Evolutionary conservation across 2,888 invertebrate species (phyloP).

Genomic region (Halictus quadricinctus): DNA sequence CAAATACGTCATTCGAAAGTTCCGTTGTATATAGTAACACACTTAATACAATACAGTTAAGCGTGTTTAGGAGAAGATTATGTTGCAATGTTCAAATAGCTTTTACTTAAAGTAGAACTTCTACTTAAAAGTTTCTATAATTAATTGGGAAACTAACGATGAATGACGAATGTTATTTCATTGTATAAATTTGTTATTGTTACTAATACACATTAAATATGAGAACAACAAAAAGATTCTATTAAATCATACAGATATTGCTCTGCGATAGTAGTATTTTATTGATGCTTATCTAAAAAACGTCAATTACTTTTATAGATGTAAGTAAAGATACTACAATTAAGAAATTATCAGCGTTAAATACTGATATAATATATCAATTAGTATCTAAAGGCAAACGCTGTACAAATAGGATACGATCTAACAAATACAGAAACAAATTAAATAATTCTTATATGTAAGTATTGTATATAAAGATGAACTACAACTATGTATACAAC

Average conservation of each 20-base stretch:
- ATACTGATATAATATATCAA: background rate
- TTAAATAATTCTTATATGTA: background rate
- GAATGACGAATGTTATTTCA: background rate
- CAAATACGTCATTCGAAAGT: constrained; percentile 21
- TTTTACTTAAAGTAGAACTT: background rate
- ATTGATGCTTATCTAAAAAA: constrained; percentile 23
- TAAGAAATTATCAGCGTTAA: background rate
- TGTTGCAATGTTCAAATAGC: background rate
- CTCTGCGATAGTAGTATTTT: constrained; percentile 22
- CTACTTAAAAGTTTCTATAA: background rate
- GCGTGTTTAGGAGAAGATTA: background rate
- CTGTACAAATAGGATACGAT: background rate
- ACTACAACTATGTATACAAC: background rate
- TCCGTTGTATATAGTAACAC: constrained; percentile 7
- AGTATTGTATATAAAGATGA: background rate
- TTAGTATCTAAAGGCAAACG: background rate
- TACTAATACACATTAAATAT: background rate
- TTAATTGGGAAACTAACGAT: background rate
- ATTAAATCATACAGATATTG: constrained; percentile 10
- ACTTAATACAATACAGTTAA: background rate
- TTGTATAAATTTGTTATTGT: background rate
- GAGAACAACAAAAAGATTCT: constrained; percentile 11
- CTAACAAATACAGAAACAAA: background rate
- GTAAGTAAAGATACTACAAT: background rate
- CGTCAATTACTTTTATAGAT: background rate